These are phyloP conservation scores for Rhinolophus ferrumequinum DNA, from an alignment of 2,113 vertebrate species.

Conservation along the genomic window DNA sequence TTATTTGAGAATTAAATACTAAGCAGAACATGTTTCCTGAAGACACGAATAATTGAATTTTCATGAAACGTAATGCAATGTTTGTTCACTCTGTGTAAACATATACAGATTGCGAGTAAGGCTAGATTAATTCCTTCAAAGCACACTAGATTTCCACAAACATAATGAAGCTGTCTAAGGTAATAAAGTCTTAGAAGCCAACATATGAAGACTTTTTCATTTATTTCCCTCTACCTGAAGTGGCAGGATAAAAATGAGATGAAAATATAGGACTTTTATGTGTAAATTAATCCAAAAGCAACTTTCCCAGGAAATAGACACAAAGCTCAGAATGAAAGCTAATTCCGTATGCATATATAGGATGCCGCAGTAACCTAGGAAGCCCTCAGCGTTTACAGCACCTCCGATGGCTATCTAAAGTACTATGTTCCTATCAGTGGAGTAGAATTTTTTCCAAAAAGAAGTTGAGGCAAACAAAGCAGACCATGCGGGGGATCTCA, in stretches of 20 bases:
- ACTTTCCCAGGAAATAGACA: slow-evolving; percentile 62
- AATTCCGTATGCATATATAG: background rate
- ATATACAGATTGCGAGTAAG: slow-evolving; percentile 78
- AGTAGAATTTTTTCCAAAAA: background rate
- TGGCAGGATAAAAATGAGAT: slow-evolving; percentile 75
- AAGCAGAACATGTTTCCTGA: slow-evolving; percentile 71
- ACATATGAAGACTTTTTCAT: slow-evolving; percentile 70
- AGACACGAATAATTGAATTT: slow-evolving; percentile 82
- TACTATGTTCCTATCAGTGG: background rate
- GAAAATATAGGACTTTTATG: slow-evolving; percentile 59
- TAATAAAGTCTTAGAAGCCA: slow-evolving; percentile 81
- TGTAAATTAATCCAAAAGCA: slow-evolving; percentile 75
- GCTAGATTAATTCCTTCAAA: slow-evolving; percentile 82
- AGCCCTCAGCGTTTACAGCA: background rate
- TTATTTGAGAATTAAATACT: slow-evolving; percentile 76
- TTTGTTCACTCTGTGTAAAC: slow-evolving; percentile 83
- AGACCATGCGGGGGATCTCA: background rate
- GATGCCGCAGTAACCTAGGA: background rate
- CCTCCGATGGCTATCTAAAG: background rate
- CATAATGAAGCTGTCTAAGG: slow-evolving; percentile 80
- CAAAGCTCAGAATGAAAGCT: slow-evolving; percentile 45
- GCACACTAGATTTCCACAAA: slow-evolving; percentile 76
- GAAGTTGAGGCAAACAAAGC: background rate
- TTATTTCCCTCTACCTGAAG: slow-evolving; percentile 73
- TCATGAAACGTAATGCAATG: slow-evolving; percentile 78